phyloP scores from a whole-genome alignment of 2,888 invertebrate species.

The Agriopis leucophaearia region DNA sequence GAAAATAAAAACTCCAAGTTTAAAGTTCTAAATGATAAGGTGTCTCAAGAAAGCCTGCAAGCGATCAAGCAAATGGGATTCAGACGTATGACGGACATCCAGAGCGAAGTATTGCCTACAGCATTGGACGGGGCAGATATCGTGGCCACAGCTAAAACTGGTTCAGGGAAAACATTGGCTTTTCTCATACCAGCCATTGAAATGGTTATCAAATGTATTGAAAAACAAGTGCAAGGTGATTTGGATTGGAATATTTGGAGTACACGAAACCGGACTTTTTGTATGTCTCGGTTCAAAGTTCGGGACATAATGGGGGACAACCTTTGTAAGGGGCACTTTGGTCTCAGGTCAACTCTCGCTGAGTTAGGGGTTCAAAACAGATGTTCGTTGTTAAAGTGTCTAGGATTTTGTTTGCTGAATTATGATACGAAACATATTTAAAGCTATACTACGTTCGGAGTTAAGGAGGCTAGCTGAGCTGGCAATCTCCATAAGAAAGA shows the following conservation, averaged over 20 bases:
- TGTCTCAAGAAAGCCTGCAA: slow-evolving; percentile 91
- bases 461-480: too few relatives aligned
- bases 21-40: slow-evolving; percentile 84
- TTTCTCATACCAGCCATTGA: slow-evolving; percentile 98
- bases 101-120: slow-evolving; percentile 93
- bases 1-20: slow-evolving; percentile 71
- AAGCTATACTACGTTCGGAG: too few relatives aligned
- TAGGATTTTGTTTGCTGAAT: too few relatives aligned
- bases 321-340: too few relatives aligned
- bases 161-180: slow-evolving; percentile 98
- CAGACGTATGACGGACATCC: slow-evolving; percentile 97
- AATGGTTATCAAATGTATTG: slow-evolving; percentile 88
- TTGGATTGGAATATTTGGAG: neutral
- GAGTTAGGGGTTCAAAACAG: too few relatives aligned
- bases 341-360: too few relatives aligned
- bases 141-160: slow-evolving; percentile 98
- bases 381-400: too few relatives aligned
- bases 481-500: too few relatives aligned
- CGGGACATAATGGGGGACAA: too few relatives aligned
- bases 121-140: slow-evolving; percentile 96
- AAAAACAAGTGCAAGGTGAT: slow-evolving; percentile 54
- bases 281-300: too few relatives aligned
- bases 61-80: slow-evolving; percentile 96
- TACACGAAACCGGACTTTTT: too few relatives aligned
- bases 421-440: too few relatives aligned